A percentile compares a stretch with the other conserved stretches of the same genome.
phyloP scores from a whole-genome alignment of 2,888 invertebrate genomes.

The Caenorhabditis panamensis region DNA sequence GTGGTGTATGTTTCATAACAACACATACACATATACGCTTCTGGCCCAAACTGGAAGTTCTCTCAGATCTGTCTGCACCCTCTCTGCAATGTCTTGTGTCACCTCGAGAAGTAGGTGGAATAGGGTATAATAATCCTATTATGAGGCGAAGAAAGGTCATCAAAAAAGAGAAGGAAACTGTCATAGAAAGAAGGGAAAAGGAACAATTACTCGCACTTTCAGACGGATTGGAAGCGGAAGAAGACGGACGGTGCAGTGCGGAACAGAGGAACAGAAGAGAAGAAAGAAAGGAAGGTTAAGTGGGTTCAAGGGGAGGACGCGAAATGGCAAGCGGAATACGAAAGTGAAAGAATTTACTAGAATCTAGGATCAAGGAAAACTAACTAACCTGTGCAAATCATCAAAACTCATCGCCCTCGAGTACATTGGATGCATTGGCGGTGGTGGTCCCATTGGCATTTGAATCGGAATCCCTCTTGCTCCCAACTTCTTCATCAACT shows the following conservation, averaged over 20 bases:
- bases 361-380: background rate
- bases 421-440: slow-evolving; percentile 58
- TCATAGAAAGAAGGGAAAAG: no score
- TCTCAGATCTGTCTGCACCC: slow-evolving; percentile 9
- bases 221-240: slow-evolving; percentile 2
- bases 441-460: slow-evolving; percentile 45
- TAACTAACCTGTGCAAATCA: slow-evolving; percentile 60
- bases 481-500: slow-evolving; percentile 65
- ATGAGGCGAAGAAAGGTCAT: slow-evolving; percentile 14
- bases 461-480: slow-evolving; percentile 48
- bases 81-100: background rate
- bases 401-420: slow-evolving; percentile 64
- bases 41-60: slow-evolving; percentile 41
- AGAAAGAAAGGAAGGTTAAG: background rate
- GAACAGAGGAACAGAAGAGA: no score
- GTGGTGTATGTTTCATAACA: slow-evolving; percentile 58
- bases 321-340: background rate
- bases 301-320: slow-evolving; percentile 6
- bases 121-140: slow-evolving; percentile 44
- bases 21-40: slow-evolving; percentile 19
- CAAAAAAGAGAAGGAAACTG: slow-evolving; percentile 27
- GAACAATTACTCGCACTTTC: slow-evolving; percentile 11
- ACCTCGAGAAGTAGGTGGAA: slow-evolving; percentile 13
- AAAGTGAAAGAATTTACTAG: no score
- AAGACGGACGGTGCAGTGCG: no score